phyloP scores from a whole-genome alignment of 2,113 vertebrate species.

The Chrysochloris asiatica region DNA sequence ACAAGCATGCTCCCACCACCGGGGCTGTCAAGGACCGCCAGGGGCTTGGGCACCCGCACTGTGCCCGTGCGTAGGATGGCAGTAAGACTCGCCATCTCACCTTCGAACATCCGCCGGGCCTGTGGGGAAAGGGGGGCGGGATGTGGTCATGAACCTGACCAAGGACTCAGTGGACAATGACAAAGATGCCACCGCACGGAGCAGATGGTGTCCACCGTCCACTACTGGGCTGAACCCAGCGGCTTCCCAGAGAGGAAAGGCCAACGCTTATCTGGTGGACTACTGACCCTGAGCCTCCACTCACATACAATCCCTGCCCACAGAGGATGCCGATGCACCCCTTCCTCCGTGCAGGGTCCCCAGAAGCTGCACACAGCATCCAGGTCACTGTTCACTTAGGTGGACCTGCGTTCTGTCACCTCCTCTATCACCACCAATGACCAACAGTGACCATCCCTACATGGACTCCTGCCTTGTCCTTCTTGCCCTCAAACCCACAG shows the following conservation, averaged over 20 bases:
- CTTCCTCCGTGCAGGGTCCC: background rate
- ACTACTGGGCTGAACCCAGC: background rate
- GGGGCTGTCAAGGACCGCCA: conserved; percentile 91
- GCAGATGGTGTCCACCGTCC: background rate
- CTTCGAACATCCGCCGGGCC: conserved; percentile 96
- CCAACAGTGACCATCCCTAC: background rate
- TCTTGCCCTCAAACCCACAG: background rate
- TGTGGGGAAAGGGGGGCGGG: conserved; percentile 66
- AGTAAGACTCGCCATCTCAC: conserved; percentile 93
- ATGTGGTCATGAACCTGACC: background rate
- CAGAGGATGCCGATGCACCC: background rate
- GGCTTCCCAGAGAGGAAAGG: background rate
- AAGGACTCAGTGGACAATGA: background rate
- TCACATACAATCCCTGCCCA: background rate
- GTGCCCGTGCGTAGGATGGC: conserved; percentile 90
- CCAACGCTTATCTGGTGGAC: background rate
- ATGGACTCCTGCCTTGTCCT: background rate
- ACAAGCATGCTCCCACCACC: conserved; percentile 87
- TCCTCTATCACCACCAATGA: background rate
- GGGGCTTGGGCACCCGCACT: conserved; percentile 90
- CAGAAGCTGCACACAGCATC: background rate
- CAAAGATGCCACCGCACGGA: background rate
- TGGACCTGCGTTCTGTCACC: background rate
- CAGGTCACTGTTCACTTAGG: background rate
- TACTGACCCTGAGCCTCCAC: background rate